Evolutionary conservation across 2,888 invertebrate genomes (phyloP).

Genomic region (Reticulitermes lucifugus): DNA sequence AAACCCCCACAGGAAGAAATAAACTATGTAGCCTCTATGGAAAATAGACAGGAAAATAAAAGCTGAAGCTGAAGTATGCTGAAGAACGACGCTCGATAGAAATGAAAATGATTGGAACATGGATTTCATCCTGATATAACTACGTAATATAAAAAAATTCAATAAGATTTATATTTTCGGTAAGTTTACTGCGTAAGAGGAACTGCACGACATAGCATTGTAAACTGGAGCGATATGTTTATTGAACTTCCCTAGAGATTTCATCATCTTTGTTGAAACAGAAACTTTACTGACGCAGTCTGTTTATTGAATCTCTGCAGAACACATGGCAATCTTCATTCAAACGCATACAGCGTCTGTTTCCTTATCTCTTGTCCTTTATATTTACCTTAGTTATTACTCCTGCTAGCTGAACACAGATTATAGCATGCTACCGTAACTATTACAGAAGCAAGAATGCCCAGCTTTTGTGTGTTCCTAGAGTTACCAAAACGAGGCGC

Average conservation of each 20-base stretch:
- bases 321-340: not conserved
- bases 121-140: not conserved
- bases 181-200: not conserved
- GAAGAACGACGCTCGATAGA: not conserved
- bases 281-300: not conserved
- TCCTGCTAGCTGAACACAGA: no score
- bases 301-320: not conserved
- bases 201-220: not conserved
- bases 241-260: not conserved
- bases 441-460: no score
- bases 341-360: not conserved
- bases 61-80: not conserved
- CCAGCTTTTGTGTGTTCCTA: no score
- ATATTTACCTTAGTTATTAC: no score
- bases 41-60: not conserved
- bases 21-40: not conserved
- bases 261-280: not conserved
- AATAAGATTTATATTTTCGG: not conserved
- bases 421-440: no score
- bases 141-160: not conserved
- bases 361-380: not conserved
- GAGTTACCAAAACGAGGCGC: no score
- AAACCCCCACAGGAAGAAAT: not conserved
- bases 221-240: not conserved
- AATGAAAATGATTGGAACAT: constrained; percentile 10